These are phyloP conservation scores for Sarcophaga variegata DNA, from an alignment of 2,888 invertebrate genomes.

Conservation along the genomic window DNA sequence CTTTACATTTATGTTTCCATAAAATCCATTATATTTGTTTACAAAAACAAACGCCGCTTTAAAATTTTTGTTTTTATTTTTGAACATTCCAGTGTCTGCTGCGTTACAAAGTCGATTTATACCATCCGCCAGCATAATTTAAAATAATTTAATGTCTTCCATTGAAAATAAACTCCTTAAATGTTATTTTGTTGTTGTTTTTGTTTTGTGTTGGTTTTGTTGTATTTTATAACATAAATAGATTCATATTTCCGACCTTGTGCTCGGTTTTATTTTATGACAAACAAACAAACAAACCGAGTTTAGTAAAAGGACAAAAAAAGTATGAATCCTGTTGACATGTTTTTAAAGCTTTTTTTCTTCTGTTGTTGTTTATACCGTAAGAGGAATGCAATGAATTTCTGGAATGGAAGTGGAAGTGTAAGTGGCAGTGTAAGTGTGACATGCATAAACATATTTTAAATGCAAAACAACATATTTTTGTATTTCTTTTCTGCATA, in stretches of 20 bases:
- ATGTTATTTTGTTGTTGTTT: too few relatives aligned
- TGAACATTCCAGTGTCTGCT: not conserved
- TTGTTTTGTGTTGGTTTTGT: not conserved
- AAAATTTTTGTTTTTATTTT: not conserved
- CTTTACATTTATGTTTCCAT: too few relatives aligned
- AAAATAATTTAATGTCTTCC: too few relatives aligned
- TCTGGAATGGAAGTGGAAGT: not conserved
- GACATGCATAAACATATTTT: constrained; percentile 60
- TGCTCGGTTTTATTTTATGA: constrained; percentile 46
- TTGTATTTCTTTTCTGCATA: constrained; percentile 23
- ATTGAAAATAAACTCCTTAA: too few relatives aligned
- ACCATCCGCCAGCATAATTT: not conserved
- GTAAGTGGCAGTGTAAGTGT: constrained; percentile 39
- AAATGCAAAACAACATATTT: constrained; percentile 47
- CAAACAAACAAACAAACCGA: constrained; percentile 1
- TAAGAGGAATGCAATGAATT: constrained; percentile 37
- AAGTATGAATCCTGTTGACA: too few relatives aligned
- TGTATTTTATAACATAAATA: constrained; percentile 6
- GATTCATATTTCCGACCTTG: constrained; percentile 64
- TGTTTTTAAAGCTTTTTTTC: too few relatives aligned
- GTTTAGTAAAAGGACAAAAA: not conserved
- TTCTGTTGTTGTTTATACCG: too few relatives aligned
- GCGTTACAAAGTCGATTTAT: not conserved
- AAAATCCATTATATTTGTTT: too few relatives aligned
- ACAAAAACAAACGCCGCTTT: not conserved